Evolutionary conservation across 2,797 vertebrate species (phyloP), one percentile per base, ranked within the genome.

Genomic region (Tenualosa ilisha): DNA sequence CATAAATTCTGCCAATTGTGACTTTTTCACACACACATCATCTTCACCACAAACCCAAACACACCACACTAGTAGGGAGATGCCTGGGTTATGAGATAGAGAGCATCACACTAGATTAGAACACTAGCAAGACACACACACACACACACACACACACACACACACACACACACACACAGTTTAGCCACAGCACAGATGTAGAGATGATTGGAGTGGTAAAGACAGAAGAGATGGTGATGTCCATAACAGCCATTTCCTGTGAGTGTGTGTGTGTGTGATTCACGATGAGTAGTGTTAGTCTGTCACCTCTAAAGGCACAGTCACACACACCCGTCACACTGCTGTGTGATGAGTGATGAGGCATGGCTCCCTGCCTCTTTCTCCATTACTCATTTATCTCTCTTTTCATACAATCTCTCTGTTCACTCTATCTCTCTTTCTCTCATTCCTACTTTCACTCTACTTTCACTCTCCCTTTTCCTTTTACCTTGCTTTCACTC

Each of bases 251-350:
- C 56, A 59, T 22, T n/a, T 59, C 56, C 56, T 59, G 56, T 56
- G 65, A 17, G 65, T 72, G 65, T 51, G 50, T 11, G 50, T 51
- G 50, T 51, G 65, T 72, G 65, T 72, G 65, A 72, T 72, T 37
- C 26, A 72, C 12, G 26, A 72, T 11, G 68, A 75, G 68, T 15
- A 53, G 15, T 15, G 51, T 53, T 15, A 83, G 8, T 20, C 65
- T 54, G 31, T 83, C 79, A 85, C 84, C 82, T 82, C 56, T 56
- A 75, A 53, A 63, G 26, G 43, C 56, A 53, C 63, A 54, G 24
- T 84, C 54, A 54, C 81, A 54, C 61, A 24, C 56, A 61, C 56
- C 31, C 31, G 31, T 17, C 54, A 22, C 54, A 56, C 54, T 31
- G 31, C 31, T 31, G 0, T 31, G 31, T 31, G 68, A 40, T 6